Conservation (phyloP, 1,140 invertebrate genomes). For the Megathymus violae region DNA sequence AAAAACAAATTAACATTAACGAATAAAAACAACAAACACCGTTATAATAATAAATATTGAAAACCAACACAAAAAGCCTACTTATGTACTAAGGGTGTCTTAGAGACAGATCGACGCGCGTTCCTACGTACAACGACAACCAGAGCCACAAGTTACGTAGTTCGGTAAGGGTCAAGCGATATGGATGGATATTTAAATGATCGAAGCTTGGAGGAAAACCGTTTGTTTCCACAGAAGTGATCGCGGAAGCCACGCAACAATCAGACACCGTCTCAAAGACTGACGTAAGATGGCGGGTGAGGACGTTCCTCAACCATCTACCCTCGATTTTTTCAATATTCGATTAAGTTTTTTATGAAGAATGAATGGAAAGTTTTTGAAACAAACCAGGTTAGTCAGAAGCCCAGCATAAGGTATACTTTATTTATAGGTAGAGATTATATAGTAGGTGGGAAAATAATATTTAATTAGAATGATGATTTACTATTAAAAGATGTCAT, state of each 20-base stretch:
- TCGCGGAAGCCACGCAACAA: constrained; percentile 46
- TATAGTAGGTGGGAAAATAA: no score
- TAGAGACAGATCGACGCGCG: constrained; percentile 44
- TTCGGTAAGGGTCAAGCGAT: constrained; percentile 25
- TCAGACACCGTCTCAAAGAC: constrained; percentile 62
- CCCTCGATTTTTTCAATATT: constrained; percentile 24
- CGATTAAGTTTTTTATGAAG: no score
- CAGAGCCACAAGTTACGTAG: constrained; percentile 36
- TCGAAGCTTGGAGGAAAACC: constrained; percentile 33
- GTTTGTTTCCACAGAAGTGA: constrained; percentile 38
- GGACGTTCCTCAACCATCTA: constrained; percentile 28
- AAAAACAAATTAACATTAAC: constrained; percentile 49
- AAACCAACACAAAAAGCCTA: constrained; percentile 36
- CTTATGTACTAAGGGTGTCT: constrained; percentile 37
- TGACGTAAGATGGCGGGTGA: constrained; percentile 34
- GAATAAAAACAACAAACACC: constrained; percentile 46
- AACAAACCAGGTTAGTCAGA: no score
- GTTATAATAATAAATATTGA: constrained; percentile 28
- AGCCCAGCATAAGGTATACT: no score
- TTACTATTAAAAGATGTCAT: no score
- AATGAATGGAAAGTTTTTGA: constrained; percentile 1
- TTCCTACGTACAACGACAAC: constrained; percentile 36
- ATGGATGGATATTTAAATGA: constrained; percentile 18
- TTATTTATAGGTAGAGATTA: no score
- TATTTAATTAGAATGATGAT: no score